Conservation (phyloP, 2,888 invertebrate genomes). For the Hirtodrosophila alboralis region DNA sequence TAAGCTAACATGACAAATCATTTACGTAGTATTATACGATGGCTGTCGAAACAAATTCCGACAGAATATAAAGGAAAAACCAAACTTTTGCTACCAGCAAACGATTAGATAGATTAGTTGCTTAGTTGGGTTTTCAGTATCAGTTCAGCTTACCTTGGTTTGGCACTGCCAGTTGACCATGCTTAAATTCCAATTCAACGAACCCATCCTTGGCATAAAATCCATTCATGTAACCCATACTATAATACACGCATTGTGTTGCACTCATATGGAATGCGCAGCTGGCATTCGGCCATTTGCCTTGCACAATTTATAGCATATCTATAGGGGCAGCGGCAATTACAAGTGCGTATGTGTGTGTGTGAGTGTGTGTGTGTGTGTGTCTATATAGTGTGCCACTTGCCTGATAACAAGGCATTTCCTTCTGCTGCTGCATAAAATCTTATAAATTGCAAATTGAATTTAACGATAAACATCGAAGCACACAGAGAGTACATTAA, state of each 20-base stretch:
- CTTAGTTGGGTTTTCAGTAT: conserved; percentile 15
- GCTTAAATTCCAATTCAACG: conserved; percentile 52
- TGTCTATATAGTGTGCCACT: conserved; percentile 1
- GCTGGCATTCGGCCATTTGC: conserved; percentile 55
- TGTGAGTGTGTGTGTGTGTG: conserved; percentile 7
- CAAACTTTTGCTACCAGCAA: conserved; percentile 11
- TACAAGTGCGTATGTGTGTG: conserved; percentile 11
- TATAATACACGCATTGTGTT: conserved; percentile 40
- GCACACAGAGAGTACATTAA: conserved; percentile 15
- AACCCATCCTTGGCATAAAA: conserved; percentile 48
- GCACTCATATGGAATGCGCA: conserved; percentile 73
- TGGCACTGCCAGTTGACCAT: conserved; percentile 62
- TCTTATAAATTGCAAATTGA: conserved; percentile 78
- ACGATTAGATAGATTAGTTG: conserved; percentile 48
- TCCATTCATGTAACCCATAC: conserved; percentile 14
- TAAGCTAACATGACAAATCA: conserved; percentile 67
- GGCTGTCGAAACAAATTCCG: conserved; percentile 11
- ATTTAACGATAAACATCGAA: conserved; percentile 73
- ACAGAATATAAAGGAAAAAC: too few species aligned
- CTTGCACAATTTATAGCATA: conserved; percentile 66
- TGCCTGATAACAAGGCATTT: conserved; percentile 56
- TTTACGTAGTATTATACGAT: conserved; percentile 57
- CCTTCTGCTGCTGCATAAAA: conserved; percentile 48
- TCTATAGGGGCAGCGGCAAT: conserved; percentile 20
- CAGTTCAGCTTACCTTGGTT: conserved; percentile 36